Conservation (phyloP, 2,888 invertebrate species). For the Atrina japonica region DNA sequence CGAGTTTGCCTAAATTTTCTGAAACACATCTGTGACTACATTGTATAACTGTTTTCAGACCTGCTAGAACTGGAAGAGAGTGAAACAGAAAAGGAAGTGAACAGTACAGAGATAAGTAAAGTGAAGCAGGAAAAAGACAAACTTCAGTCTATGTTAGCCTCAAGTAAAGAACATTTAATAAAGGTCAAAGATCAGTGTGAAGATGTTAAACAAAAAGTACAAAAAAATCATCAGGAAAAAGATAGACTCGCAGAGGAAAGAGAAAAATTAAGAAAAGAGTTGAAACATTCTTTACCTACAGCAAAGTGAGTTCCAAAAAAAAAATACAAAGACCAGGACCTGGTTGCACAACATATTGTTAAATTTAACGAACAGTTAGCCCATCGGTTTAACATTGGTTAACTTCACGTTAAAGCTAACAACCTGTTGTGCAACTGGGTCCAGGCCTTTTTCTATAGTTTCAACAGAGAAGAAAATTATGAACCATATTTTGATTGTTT, state of each 20-base stretch:
- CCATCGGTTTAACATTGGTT: too few relatives aligned
- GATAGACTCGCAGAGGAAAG: slow-evolving; percentile 34
- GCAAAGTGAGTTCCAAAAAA: slow-evolving; percentile 36
- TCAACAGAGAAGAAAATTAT: too few relatives aligned
- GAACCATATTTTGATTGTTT: too few relatives aligned
- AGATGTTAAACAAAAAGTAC: slow-evolving; percentile 36
- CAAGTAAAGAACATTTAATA: not conserved
- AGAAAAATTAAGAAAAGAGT: slow-evolving; percentile 41
- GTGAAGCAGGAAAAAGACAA: slow-evolving; percentile 9
- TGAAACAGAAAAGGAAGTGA: not conserved
- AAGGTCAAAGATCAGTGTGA: slow-evolving; percentile 33
- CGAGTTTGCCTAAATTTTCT: too few relatives aligned
- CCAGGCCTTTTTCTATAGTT: too few relatives aligned
- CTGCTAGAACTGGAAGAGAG: not conserved
- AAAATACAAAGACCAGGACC: too few relatives aligned
- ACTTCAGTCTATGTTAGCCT: not conserved
- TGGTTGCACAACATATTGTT: too few relatives aligned
- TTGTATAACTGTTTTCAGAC: too few relatives aligned
- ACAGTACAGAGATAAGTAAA: not conserved
- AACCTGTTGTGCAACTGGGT: too few relatives aligned
- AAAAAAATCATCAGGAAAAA: slow-evolving; percentile 28
- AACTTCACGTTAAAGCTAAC: too few relatives aligned
- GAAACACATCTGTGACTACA: too few relatives aligned
- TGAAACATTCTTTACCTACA: slow-evolving; percentile 43
- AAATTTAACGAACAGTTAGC: too few relatives aligned